phyloP scores from a whole-genome alignment of 2,797 vertebrate genomes.

The Sebastes wilsoni region DNA sequence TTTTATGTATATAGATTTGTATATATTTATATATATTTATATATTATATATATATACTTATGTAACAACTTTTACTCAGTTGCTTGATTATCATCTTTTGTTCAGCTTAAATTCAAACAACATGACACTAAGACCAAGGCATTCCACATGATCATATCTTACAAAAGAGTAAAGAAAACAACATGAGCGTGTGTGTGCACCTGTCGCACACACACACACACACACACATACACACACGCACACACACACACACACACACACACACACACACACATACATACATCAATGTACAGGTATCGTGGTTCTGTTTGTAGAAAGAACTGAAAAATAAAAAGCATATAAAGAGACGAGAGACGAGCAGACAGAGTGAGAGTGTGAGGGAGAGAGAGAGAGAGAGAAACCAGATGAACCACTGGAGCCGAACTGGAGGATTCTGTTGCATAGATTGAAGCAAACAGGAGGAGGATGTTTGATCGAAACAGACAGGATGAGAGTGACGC shows the following conservation, averaged over 20 bases:
- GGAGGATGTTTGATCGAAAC: slow-evolving; percentile 42
- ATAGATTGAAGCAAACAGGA: slow-evolving; percentile 87
- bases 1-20: slow-evolving; percentile 83
- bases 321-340: slow-evolving; percentile 43
- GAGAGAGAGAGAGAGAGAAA: slow-evolving; percentile 22
- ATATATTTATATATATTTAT: slow-evolving; percentile 79
- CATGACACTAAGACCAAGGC: slow-evolving; percentile 86
- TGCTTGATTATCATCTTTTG: slow-evolving; percentile 86
- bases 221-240: slow-evolving; percentile 44
- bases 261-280: slow-evolving; percentile 56
- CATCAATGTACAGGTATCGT: slow-evolving; percentile 60
- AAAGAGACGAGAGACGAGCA: slow-evolving; percentile 66
- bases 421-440: slow-evolving; percentile 80
- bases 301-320: slow-evolving; percentile 75
- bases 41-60: slow-evolving; percentile 79
- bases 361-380: slow-evolving; percentile 48
- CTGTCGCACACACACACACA: slow-evolving; percentile 57
- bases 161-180: slow-evolving; percentile 83
- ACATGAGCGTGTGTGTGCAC: slow-evolving; percentile 56
- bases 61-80: slow-evolving; percentile 83
- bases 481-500: slow-evolving; percentile 29
- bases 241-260: slow-evolving; percentile 57
- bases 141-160: slow-evolving; percentile 87
- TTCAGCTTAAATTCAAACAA: slow-evolving; percentile 84
- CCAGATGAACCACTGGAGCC: slow-evolving; percentile 49